Conservation (phyloP, 2,797 vertebrate genomes). For the Rhinophrynus dorsalis region DNA sequence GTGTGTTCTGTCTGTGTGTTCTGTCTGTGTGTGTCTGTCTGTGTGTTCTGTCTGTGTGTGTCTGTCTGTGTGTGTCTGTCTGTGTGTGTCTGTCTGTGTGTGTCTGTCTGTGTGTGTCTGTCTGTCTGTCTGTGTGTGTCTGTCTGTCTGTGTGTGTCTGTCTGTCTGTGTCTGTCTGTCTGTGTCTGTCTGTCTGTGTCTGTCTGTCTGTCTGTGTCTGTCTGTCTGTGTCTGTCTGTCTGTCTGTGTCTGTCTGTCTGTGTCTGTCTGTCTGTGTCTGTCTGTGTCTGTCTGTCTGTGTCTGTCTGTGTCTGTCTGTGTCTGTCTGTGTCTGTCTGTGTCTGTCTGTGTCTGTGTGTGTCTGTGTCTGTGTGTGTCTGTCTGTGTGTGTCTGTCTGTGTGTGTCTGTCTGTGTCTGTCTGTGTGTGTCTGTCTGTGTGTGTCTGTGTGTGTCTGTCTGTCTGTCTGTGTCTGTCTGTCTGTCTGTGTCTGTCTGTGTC, state of each 20-base stretch:
- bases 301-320: not conserved
- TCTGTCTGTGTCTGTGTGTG: not conserved
- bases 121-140: not conserved
- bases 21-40: not conserved
- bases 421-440: not conserved
- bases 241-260: not conserved
- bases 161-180: not conserved
- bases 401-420: not conserved
- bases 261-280: too few relatives aligned
- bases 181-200: not conserved
- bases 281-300: not conserved
- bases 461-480: not conserved
- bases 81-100: not conserved
- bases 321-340: not conserved
- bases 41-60: not conserved
- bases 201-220: not conserved
- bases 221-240: not conserved
- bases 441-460: not conserved
- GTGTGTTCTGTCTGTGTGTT: not conserved
- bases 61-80: not conserved
- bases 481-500: not conserved
- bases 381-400: not conserved
- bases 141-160: not conserved
- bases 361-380: not conserved
- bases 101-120: not conserved